Conservation (phyloP, 2,113 vertebrate species). For the Tetraodon nigroviridis region DNA sequence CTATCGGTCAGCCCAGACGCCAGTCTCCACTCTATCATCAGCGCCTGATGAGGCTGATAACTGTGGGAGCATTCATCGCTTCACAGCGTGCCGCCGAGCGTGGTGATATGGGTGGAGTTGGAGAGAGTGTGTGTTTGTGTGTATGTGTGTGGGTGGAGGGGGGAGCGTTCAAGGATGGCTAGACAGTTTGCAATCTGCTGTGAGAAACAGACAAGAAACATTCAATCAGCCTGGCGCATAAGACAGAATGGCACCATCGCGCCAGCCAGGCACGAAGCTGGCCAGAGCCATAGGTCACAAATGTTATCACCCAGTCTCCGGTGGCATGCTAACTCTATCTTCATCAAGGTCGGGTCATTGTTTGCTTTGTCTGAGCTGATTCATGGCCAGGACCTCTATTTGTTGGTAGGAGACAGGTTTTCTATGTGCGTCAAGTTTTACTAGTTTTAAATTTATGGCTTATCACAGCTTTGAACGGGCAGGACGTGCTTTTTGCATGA, state of each 20-base stretch:
- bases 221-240: slow-evolving; percentile 55
- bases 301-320: slow-evolving; percentile 59
- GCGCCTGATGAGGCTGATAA: slow-evolving; percentile 67
- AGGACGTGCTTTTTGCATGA: neutral
- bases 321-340: slow-evolving; percentile 67
- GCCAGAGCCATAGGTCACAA: slow-evolving; percentile 64
- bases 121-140: slow-evolving; percentile 11
- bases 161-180: slow-evolving; percentile 46
- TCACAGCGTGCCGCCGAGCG: slow-evolving; percentile 54
- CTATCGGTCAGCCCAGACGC: slow-evolving; percentile 57
- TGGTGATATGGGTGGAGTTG: slow-evolving; percentile 59
- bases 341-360: slow-evolving; percentile 53
- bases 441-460: slow-evolving; percentile 10
- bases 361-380: slow-evolving; percentile 60
- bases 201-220: slow-evolving; percentile 67
- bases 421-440: slow-evolving; percentile 20
- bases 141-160: neutral
- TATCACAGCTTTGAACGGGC: slow-evolving; percentile 1
- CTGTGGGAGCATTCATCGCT: slow-evolving; percentile 46
- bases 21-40: slow-evolving; percentile 67
- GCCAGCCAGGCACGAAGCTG: slow-evolving; percentile 52
- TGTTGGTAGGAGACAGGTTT: slow-evolving; percentile 45
- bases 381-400: slow-evolving; percentile 36
- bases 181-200: slow-evolving; percentile 58
- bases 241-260: slow-evolving; percentile 73